These are phyloP conservation scores for Chionoecetes opilio DNA, from an alignment of 1,140 invertebrate genomes.

Conservation along the genomic window DNA sequence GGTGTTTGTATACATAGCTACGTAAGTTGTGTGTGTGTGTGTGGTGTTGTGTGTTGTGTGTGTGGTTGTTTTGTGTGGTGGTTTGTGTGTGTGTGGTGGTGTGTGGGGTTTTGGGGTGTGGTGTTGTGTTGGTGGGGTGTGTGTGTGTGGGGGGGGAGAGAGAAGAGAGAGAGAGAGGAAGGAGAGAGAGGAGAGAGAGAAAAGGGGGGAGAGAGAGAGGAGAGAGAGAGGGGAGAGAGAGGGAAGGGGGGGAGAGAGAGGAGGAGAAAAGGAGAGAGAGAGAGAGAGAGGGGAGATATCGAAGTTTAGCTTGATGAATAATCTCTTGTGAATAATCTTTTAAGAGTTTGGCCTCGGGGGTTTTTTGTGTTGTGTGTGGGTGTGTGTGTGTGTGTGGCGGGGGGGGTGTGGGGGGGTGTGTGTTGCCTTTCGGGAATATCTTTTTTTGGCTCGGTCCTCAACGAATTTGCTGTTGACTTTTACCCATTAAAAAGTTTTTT, in stretches of 20 bases:
- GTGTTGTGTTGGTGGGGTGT: no score
- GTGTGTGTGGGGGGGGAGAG: no score
- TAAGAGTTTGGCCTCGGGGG: no score
- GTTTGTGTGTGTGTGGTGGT: no score
- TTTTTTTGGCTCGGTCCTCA: background rate
- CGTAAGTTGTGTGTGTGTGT: no score
- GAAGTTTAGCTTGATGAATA: background rate
- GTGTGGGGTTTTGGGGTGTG: no score
- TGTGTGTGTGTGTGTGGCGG: slow-evolving; percentile 35
- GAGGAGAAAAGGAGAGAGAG: background rate
- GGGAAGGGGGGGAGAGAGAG: background rate
- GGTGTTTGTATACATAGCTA: no score
- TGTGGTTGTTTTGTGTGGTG: no score
- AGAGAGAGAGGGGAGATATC: background rate
- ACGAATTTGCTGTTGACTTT: background rate
- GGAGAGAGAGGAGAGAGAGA: background rate
- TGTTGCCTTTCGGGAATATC: background rate
- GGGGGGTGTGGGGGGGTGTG: slow-evolving; percentile 49
- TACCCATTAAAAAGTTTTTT: background rate
- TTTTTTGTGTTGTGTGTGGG: background rate
- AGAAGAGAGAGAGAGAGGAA: slow-evolving; percentile 35
- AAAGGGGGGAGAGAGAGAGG: slow-evolving; percentile 18
- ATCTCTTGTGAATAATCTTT: no score
- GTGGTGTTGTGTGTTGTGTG: no score
- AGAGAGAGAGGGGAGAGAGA: background rate